Evolutionary conservation across 2,888 invertebrate species (phyloP), one percentile per base, ranked within the genome.

Genomic region (Arrhopalites spinosus): DNA sequence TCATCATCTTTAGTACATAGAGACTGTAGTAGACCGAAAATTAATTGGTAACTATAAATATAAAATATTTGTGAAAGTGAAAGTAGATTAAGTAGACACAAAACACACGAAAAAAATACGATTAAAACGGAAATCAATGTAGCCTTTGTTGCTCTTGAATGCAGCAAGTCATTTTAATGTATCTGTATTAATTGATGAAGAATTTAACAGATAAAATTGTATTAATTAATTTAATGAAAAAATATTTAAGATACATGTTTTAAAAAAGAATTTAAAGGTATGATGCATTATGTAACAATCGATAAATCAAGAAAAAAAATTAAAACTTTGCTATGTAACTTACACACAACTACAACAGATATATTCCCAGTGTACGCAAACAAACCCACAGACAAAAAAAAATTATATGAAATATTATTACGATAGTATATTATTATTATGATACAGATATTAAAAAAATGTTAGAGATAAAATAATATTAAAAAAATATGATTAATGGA

Each of bases 401-500:
- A 2, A n/a, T 17, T 13, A 5, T 50, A 50, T 50, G n/a, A 50
- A 50, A 5, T n/a, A 50, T n/a, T 50, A n/a, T 50, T 50, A 36
- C 36, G 36, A 36, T 36, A n/a, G n/a, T n/a, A n/a, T 36, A 59
- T 11, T n/a, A 59, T 59, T 13, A 59, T 20, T 13, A 59, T 23
- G 23, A 59, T 17, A 53, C 17, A 20, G 59, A 59, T 13, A 11
- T 20, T 29, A 29, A 29, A 63, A 63, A 15, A 30, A 11, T 25
- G 63, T 17, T 17, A 29, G 13, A 63, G 29, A 30, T 17, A 63
- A 15, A 50, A 15, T 50, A 50, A 23, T 43, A 67, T 45, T 30
- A 15, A 45, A 56, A 70, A 45, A 56, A 70, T 27, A 70, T 56
- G 70, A 70, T 70, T 53, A 70, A 70, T 70, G 70, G 70, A 78